Conservation (phyloP, 2,113 vertebrate genomes). For the Melanocharis versteri region DNA sequence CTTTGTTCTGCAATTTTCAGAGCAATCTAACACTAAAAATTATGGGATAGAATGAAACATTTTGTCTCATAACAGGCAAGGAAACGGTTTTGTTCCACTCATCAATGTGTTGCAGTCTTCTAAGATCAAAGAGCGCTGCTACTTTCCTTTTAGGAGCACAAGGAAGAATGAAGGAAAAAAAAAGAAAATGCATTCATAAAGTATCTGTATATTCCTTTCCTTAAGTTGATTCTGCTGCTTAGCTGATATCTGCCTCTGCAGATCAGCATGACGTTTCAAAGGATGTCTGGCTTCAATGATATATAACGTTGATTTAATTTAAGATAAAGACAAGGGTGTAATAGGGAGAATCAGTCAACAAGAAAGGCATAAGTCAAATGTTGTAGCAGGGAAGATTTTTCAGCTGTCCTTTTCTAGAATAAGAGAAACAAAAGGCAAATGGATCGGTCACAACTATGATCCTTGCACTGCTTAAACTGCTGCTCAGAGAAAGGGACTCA, state of each 20-base stretch:
- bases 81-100: background rate
- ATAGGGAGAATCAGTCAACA: background rate
- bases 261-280: slow-evolving; percentile 10
- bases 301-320: slow-evolving; percentile 20
- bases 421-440: slow-evolving; percentile 1
- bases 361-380: background rate
- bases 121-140: background rate
- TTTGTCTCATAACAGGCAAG: background rate
- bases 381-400: background rate
- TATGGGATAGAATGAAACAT: background rate
- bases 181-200: background rate
- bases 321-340: background rate
- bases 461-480: background rate
- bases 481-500: background rate
- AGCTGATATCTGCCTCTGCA: background rate
- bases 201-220: background rate
- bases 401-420: background rate
- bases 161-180: background rate
- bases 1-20: background rate
- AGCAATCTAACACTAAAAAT: background rate
- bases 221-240: background rate
- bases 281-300: background rate
- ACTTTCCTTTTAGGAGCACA: background rate
- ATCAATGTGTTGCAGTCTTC: background rate
- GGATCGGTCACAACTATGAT: background rate